These are phyloP conservation scores for Megaleporinus macrocephalus DNA, from an alignment of 2,113 vertebrate species.

Conservation along the genomic window DNA sequence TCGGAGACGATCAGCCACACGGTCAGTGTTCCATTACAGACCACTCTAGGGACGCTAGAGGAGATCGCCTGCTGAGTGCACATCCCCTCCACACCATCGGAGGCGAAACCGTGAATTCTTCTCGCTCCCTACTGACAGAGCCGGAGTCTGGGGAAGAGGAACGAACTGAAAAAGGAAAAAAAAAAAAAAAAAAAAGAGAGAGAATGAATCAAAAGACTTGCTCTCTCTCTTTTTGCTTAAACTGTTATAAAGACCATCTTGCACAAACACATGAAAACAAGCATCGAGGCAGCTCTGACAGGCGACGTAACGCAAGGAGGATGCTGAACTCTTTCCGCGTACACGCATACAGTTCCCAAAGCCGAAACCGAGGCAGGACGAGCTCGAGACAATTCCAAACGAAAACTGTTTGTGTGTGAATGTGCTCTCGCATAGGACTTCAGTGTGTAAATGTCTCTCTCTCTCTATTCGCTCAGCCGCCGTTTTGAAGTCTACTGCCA, in stretches of 20 bases:
- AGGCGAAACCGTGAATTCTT: conserved; percentile 63
- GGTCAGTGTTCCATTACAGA: conserved; percentile 93
- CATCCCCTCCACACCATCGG: conserved; percentile 53
- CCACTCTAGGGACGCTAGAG: conserved; percentile 91
- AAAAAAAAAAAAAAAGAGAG: background rate
- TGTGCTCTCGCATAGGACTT: conserved; percentile 14
- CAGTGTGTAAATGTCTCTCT: conserved; percentile 15
- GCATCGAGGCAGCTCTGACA: conserved; percentile 13
- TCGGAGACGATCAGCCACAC: conserved; percentile 97
- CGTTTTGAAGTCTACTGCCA: conserved; percentile 53
- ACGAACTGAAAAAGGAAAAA: background rate
- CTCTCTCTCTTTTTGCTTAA: background rate
- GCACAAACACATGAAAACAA: conserved; percentile 25
- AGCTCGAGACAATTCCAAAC: conserved; percentile 26
- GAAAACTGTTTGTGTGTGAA: conserved; percentile 20
- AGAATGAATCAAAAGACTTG: background rate
- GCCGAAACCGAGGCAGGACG: conserved; percentile 13
- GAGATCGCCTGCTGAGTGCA: conserved; percentile 94
- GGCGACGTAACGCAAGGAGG: background rate
- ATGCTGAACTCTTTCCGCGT: background rate
- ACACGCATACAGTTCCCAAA: conserved; percentile 34
- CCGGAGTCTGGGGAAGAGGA: conserved; percentile 5
- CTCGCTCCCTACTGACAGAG: conserved; percentile 50
- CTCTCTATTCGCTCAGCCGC: conserved; percentile 11
- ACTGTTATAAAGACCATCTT: conserved; percentile 26